phyloP scores from a whole-genome alignment of 2,113 vertebrate species.

The Oncorhynchus clarkii region DNA sequence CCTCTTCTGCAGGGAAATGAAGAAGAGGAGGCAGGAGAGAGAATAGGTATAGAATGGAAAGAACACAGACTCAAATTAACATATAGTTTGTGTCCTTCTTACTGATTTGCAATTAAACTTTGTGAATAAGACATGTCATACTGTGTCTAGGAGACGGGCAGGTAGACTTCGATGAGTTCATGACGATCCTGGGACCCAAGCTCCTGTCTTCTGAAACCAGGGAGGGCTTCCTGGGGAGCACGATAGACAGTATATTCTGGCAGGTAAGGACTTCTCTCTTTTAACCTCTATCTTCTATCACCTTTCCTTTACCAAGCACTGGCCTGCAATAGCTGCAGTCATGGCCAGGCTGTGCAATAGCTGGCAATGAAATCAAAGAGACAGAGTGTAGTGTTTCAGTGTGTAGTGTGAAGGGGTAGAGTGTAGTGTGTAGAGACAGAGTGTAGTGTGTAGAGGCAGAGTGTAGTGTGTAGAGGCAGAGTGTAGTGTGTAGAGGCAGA shows the following conservation, averaged over 20 bases:
- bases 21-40: background rate
- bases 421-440: too few relatives aligned
- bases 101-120: background rate
- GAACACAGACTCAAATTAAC: background rate
- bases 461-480: too few relatives aligned
- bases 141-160: constrained; percentile 86
- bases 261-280: constrained; percentile 77
- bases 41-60: background rate
- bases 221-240: constrained; percentile 93
- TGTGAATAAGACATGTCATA: background rate
- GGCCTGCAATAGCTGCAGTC: background rate
- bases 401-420: too few relatives aligned
- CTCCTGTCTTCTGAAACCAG: constrained; percentile 92
- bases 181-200: constrained; percentile 97
- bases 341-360: too few relatives aligned
- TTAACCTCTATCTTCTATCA: too few relatives aligned
- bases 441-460: too few relatives aligned
- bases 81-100: background rate
- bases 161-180: constrained; percentile 97
- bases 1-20: background rate
- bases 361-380: too few relatives aligned
- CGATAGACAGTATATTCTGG: constrained; percentile 99
- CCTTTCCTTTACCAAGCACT: too few relatives aligned
- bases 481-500: too few relatives aligned
- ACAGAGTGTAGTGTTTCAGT: too few relatives aligned